Conservation (phyloP, 2,113 vertebrate species). For the Lathamus discolor region DNA sequence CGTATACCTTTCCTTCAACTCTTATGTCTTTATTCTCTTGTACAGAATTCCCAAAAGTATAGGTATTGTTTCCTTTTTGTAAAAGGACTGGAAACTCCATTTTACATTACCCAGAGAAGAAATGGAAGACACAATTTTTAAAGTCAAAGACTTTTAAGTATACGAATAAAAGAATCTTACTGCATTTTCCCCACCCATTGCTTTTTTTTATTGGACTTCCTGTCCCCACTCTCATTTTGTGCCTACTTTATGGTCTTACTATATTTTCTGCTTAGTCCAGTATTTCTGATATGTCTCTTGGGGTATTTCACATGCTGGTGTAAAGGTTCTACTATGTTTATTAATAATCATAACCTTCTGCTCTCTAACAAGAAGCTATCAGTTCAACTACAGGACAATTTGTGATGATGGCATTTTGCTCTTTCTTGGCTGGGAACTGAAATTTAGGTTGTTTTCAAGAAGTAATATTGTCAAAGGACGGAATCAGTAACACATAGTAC, state of each 20-base stretch:
- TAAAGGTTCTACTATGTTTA: neutral
- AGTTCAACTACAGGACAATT: neutral
- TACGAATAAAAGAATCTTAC: neutral
- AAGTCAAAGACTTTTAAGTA: neutral
- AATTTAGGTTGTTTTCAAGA: neutral
- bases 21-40: neutral
- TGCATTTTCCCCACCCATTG: neutral
- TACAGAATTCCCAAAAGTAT: neutral
- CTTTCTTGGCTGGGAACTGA: neutral
- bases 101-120: neutral
- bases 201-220: neutral
- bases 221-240: neutral
- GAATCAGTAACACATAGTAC: neutral
- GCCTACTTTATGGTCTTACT: neutral
- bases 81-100: neutral
- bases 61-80: neutral
- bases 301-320: neutral
- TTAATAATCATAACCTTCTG: conserved; percentile 2
- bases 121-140: neutral
- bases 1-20: neutral
- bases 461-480: neutral
- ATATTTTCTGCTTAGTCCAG: neutral
- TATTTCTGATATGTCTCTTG: neutral
- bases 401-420: neutral
- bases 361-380: conserved; percentile 2